Evolutionary conservation across 2,888 invertebrate genomes (phyloP), one percentile per base, ranked within the genome.

Genomic region (Lochmaea crataegi): DNA sequence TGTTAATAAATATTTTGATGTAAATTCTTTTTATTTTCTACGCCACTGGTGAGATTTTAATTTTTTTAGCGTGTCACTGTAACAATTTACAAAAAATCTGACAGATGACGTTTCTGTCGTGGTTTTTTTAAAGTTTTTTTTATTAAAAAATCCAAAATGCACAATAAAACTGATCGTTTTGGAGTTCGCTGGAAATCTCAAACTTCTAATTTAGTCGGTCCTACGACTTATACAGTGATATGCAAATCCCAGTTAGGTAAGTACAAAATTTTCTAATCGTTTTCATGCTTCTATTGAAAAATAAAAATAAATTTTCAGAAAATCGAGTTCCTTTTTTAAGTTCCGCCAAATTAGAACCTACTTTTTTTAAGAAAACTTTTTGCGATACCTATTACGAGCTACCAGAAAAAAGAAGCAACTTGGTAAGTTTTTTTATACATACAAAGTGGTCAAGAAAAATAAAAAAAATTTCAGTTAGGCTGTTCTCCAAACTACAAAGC

Each of bases 281-380:
- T 32, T 32, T 7, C 32, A 7, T 7, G 2, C 7, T 7, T 32
- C 32, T 32, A 32, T 32, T 32, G 7, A 32, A 32, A 32, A 32
- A 32, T 32, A 32, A 32, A 32, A 32, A 32, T 7, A 7, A 7
- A 0, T 61, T 75, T 76, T 14, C 32, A 78, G 78, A 66, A 22
- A 77, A 79, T 57, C 66, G 63, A 45, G 78, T 68, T 1, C 79
- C 80, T 10, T 80, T 80, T 60, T 58, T 79, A 26, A 77, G 76
- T 53, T 68, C 77, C 9, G 68, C 74, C 18, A 66, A 71, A 67
- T 68, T 53, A 41, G 67, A 51, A 4, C 61, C 74, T 4, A 66
- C 65, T 11, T 75, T 71, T 56, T 56, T 72, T 2, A 48, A 45
- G 4, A 71, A 68, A 70, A 14, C 66, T 2, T 73, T 67, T 26